These are phyloP conservation scores for Thaumatotibia leucotreta DNA, from an alignment of 1,140 invertebrate species.

Conservation along the genomic window DNA sequence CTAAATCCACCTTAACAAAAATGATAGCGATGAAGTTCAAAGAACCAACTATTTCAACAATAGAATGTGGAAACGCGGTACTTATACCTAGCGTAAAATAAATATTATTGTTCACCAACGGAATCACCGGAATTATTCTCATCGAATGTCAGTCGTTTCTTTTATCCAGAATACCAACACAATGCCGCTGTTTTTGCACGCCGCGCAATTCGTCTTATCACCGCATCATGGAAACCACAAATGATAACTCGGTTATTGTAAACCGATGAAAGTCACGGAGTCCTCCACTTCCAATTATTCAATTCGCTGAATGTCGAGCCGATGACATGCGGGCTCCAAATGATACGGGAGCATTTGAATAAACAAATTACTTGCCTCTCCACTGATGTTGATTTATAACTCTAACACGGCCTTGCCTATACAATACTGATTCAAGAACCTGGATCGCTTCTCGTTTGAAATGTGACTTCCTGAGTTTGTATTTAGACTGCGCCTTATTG, in stretches of 20 bases:
- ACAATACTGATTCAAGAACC: constrained; percentile 1
- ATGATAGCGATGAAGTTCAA: too few species aligned
- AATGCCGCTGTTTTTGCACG: background rate
- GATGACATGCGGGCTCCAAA: constrained; percentile 35
- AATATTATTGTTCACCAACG: background rate
- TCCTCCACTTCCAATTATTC: constrained; percentile 30
- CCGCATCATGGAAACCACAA: constrained; percentile 15
- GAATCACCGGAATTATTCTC: background rate
- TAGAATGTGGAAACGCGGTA: too few species aligned
- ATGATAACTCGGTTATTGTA: background rate
- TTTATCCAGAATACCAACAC: background rate
- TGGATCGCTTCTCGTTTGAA: constrained; percentile 5
- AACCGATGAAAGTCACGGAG: constrained; percentile 15
- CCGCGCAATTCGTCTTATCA: constrained; percentile 16
- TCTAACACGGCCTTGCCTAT: constrained; percentile 3
- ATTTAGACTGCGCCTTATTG: background rate
- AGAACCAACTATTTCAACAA: too few species aligned
- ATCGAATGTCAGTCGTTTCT: background rate
- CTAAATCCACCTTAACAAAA: too few species aligned
- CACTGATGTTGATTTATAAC: constrained; percentile 30
- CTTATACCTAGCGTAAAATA: background rate
- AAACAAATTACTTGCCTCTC: constrained; percentile 30
- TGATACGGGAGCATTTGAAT: constrained; percentile 30
- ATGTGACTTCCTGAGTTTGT: background rate
- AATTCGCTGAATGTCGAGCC: constrained; percentile 27